A percentile compares a stretch with the other conserved stretches of the same genome.
Conservation (phyloP, 1,140 invertebrate species). For the Anthonomus grandis region DNA sequence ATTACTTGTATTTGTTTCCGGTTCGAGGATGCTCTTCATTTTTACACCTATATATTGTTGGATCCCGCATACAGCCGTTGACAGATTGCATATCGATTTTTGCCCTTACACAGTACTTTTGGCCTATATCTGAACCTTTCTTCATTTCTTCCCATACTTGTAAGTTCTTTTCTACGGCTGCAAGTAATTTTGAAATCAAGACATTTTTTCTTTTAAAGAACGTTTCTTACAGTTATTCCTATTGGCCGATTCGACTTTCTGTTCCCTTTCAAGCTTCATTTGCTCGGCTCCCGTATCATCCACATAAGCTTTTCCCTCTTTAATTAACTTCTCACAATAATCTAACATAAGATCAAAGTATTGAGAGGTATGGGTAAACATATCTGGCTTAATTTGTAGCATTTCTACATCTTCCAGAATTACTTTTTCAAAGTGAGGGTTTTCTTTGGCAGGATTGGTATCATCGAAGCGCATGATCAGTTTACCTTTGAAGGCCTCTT, state of each 20-base stretch:
- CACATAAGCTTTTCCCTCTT: conserved; percentile 88
- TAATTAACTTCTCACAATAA: conserved; percentile 86
- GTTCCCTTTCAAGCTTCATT: conserved; percentile 94
- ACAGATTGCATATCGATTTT: conserved; percentile 97
- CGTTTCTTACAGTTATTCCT: conserved; percentile 80
- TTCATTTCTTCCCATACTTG: conserved; percentile 95
- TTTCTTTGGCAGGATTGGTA: conserved; percentile 99
- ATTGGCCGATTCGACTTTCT: conserved; percentile 82
- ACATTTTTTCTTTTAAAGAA: too few species aligned
- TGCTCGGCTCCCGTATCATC: conserved; percentile 92
- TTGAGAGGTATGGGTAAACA: conserved; percentile 94
- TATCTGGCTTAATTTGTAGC: conserved; percentile 88
- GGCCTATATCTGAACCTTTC: conserved; percentile 60
- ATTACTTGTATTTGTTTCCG: conserved; percentile 92
- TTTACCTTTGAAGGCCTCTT: conserved; percentile 88
- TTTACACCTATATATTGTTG: conserved; percentile 99
- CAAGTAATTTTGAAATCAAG: conserved; percentile 17
- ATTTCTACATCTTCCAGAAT: conserved; percentile 93
- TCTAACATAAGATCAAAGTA: conserved; percentile 91
- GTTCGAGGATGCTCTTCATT: conserved; percentile 89
- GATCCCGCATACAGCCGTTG: conserved; percentile 97
- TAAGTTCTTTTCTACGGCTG: conserved; percentile 84
- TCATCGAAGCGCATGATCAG: conserved; percentile 99
- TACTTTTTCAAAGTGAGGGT: conserved; percentile 96
- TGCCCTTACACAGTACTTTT: conserved; percentile 68